A percentile compares a stretch with the other conserved stretches of the same genome.
phyloP scores from a whole-genome alignment of 2,888 invertebrate genomes.

The Coenonympha glycerion region DNA sequence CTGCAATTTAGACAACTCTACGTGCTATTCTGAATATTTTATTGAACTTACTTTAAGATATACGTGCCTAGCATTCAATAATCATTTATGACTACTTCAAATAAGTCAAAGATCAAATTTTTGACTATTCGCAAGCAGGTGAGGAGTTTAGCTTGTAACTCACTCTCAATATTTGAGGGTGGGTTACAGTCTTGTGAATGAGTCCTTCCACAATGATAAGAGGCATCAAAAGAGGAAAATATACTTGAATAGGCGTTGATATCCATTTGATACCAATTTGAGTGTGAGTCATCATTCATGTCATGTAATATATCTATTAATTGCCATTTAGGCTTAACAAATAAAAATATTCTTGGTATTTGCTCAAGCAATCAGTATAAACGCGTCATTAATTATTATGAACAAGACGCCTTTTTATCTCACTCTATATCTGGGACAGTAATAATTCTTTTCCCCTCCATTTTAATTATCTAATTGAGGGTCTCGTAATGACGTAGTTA shows the following conservation, averaged over 20 bases:
- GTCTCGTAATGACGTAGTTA: too few relatives aligned
- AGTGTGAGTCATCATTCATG: background rate
- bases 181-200: too few relatives aligned
- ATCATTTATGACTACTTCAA: too few relatives aligned
- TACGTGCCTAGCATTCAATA: too few relatives aligned
- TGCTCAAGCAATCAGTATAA: slow-evolving; percentile 9
- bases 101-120: too few relatives aligned
- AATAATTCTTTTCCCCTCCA: slow-evolving; percentile 12
- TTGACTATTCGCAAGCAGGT: too few relatives aligned
- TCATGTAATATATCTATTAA: background rate
- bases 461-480: slow-evolving; percentile 21
- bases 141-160: too few relatives aligned
- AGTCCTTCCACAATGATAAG: too few relatives aligned
- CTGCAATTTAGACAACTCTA: background rate
- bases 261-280: background rate
- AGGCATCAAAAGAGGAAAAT: too few relatives aligned
- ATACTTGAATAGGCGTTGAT: background rate
- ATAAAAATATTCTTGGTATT: background rate
- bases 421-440: background rate
- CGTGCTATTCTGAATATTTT: background rate
- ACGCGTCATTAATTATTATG: slow-evolving; percentile 13
- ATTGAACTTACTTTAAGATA: background rate
- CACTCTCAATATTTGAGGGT: too few relatives aligned
- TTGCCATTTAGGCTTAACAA: background rate
- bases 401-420: background rate